phyloP scores from a whole-genome alignment of 2,797 vertebrate genomes.

The Trichosurus vulpecula region DNA sequence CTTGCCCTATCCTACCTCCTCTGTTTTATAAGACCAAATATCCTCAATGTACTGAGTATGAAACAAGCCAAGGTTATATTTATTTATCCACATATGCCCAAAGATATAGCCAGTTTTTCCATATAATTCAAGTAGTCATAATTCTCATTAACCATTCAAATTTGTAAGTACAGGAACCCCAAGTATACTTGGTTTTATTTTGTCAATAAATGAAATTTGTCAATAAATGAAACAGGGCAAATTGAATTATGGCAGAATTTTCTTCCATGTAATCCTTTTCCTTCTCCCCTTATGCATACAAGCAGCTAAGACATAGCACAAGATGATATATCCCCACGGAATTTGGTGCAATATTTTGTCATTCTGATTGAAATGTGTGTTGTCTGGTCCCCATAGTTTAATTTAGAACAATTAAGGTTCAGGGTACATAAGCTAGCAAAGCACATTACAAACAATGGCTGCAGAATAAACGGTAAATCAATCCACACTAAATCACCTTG shows the following conservation, averaged over 20 bases:
- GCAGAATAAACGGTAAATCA: conserved; percentile 88
- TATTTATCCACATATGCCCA: conserved; percentile 17
- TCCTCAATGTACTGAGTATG: not conserved
- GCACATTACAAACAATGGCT: conserved; percentile 88
- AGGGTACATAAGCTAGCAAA: conserved; percentile 88
- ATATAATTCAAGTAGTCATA: conserved; percentile 1
- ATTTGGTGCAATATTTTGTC: conserved; percentile 86
- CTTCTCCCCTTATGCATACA: conserved; percentile 76
- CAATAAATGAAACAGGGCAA: conserved; percentile 71
- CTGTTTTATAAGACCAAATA: not conserved
- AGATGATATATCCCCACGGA: conserved; percentile 81
- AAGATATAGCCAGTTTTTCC: not conserved
- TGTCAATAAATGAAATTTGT: conserved; percentile 56
- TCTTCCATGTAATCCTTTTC: conserved; percentile 78
- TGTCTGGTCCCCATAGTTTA: conserved; percentile 87
- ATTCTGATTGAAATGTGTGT: conserved; percentile 86
- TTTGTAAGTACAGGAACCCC: not conserved
- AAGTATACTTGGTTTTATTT: conserved; percentile 66
- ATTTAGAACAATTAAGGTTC: conserved; percentile 89
- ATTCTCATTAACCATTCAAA: conserved; percentile 7
- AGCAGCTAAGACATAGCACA: conserved; percentile 69
- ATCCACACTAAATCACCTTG: conserved; percentile 87
- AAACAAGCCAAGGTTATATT: not conserved
- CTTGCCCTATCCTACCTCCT: not conserved
- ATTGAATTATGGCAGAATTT: conserved; percentile 79